Conservation (phyloP, 2,888 invertebrate genomes). For the Protonemura montana region DNA sequence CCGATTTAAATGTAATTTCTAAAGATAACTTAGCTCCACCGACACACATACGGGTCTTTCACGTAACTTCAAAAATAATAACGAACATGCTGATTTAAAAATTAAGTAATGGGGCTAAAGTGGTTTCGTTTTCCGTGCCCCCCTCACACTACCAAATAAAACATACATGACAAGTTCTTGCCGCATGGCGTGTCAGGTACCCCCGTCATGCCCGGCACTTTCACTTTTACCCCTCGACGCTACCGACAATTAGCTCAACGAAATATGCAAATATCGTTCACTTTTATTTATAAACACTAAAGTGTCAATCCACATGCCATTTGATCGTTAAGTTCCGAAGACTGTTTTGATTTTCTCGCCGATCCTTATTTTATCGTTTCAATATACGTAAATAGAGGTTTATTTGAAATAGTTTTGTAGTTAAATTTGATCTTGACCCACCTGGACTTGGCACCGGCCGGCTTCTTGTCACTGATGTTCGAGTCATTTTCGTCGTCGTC, state of each 20-base stretch:
- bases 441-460: slow-evolving; percentile 35
- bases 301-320: slow-evolving; percentile 5
- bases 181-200: not conserved
- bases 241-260: not conserved
- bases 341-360: not conserved
- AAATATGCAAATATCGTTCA: not conserved
- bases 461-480: slow-evolving; percentile 34
- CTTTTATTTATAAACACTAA: not conserved
- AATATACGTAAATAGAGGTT: not conserved
- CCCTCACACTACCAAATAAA: not conserved
- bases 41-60: too few species aligned
- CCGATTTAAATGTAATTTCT: too few species aligned
- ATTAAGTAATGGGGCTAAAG: too few species aligned
- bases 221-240: slow-evolving; percentile 17
- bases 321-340: not conserved
- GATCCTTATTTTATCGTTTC: not conserved
- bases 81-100: too few species aligned
- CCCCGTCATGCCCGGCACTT: not conserved
- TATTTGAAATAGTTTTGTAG: not conserved
- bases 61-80: too few species aligned
- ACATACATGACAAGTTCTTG: not conserved
- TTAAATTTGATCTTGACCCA: slow-evolving; percentile 13
- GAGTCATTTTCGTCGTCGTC: slow-evolving; percentile 78
- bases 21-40: too few species aligned
- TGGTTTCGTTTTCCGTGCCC: not conserved